phyloP scores from a whole-genome alignment of 2,797 vertebrate species.

The Hippopotamyrus pictus region DNA sequence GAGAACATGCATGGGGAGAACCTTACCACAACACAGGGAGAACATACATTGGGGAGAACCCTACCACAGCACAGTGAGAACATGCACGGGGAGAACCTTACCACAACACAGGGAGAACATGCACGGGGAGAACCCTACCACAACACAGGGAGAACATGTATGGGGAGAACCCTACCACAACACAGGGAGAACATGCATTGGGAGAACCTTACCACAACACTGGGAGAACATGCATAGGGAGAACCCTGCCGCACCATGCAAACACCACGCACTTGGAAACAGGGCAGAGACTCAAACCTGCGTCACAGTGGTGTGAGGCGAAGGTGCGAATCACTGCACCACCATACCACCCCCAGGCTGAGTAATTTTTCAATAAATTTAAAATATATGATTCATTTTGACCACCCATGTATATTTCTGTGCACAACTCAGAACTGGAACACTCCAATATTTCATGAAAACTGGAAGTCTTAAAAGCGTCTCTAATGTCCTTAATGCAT shows the following conservation, averaged over 20 bases:
- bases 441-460: neutral
- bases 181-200: too few species aligned
- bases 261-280: neutral
- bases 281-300: neutral
- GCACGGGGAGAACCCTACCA: too few species aligned
- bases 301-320: neutral
- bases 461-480: neutral
- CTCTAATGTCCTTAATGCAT: neutral
- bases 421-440: neutral
- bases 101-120: too few species aligned
- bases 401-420: neutral
- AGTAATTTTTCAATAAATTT: neutral
- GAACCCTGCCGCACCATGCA: neutral
- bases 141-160: too few species aligned
- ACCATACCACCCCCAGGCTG: neutral
- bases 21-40: too few species aligned
- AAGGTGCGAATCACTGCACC: neutral
- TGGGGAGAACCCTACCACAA: too few species aligned
- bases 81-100: too few species aligned
- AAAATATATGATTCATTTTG: neutral
- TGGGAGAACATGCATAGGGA: neutral
- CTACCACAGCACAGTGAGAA: too few species aligned
- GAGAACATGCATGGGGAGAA: too few species aligned
- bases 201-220: neutral
- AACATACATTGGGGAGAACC: too few species aligned